Evolutionary conservation across 1,140 invertebrate species (phyloP), one percentile per base, ranked within the genome.

Genomic region (Linepithema humile): DNA sequence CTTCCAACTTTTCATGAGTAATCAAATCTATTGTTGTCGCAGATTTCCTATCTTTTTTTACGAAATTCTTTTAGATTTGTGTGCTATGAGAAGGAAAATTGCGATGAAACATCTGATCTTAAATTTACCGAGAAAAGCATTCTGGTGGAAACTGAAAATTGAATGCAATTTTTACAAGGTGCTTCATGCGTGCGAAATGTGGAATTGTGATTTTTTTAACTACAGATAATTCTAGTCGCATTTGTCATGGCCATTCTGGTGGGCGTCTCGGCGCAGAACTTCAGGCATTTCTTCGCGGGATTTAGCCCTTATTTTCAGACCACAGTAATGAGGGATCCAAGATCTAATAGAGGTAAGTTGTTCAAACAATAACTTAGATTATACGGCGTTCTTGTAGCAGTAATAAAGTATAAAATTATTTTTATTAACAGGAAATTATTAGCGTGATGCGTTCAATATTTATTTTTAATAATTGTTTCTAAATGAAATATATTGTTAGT

Each of bases 341-440:
- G 94, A 86, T 92, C 94, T 10, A 94, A 94, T 64, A 93, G 90
- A 62, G 93, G 93, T 92, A 59, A 88, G 74, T 82, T 83, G 43
- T 57, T 80, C 50, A 50, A 59, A n/a, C 6, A 75, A 45, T 9
- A 26, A 2, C 3, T 3, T 2, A 29, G 3, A 69, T 69, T 29
- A n/a, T 2, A 23, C 23, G 4, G 32, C n/a, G 6, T 9, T 32
- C 0, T 48, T 6, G 5, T 75, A 45, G 26, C 23, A 29, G 26
- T 2, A n/a, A n/a, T n/a, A n/a, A n/a, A n/a, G n/a, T n/a, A n/a
- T n/a, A n/a, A n/a, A n/a, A n/a, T n/a, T n/a, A 38, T 29, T 29
- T 73, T 38, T 4, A 55, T 1, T 59, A 57, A 73, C 2, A 29
- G 4, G 38, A 5, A 3, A 55, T 26, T 72, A 15, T n/a, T 59